Base-by-base conservation (phyloP, 2,113 vertebrate species). In the Chaenogobius annularis region DNA sequence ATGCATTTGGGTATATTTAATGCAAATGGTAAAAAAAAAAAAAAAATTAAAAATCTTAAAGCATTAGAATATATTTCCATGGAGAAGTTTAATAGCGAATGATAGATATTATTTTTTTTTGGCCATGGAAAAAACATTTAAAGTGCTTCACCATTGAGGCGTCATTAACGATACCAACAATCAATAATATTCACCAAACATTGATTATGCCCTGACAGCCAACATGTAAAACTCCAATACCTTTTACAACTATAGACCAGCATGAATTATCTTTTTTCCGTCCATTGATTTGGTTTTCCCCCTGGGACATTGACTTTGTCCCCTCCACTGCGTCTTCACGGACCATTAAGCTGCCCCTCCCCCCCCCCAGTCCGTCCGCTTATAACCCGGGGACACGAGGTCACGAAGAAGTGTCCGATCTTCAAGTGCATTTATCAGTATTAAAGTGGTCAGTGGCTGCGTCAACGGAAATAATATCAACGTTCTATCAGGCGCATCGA, bases 321-420 rank as follows among this genome's bases (percentile, higher is more conserved):
- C 72, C 43, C 15, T 50, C 87, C 77, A 90, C 88, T 88, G 90
- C 92, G 91, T 86, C 85, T 93, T 91, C 91, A 90, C 50, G 88
- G 89, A 79, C 92, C 93, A 92, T 93, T 91, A 91, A 31, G 87
- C 83, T 93, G 93, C 88, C 93, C 93, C 26, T 31, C 26, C 92
- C 93, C 93, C 93, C 90, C 87, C 85, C 87, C 90, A 90, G 91
- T 92, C 88, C 83, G 37, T 40, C 37, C 61, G 80, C 86, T 88
- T 68, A 13, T 88, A 92, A 94, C 92, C 94, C 82, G 54, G 72
- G 72, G 81, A 88, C 90, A 90, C 85, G 3, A 44, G 74, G 82
- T 88, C 73, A 68, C 93, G 93, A 93, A 92, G 93, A 79, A 31
- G 26, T 31, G 26, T 31, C 26, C 91, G 82, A 63, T 89, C 90